Evolutionary conservation across 2,113 vertebrate species (phyloP), one percentile per base, ranked within the genome.

Genomic region (Takifugu bimaculatus): DNA sequence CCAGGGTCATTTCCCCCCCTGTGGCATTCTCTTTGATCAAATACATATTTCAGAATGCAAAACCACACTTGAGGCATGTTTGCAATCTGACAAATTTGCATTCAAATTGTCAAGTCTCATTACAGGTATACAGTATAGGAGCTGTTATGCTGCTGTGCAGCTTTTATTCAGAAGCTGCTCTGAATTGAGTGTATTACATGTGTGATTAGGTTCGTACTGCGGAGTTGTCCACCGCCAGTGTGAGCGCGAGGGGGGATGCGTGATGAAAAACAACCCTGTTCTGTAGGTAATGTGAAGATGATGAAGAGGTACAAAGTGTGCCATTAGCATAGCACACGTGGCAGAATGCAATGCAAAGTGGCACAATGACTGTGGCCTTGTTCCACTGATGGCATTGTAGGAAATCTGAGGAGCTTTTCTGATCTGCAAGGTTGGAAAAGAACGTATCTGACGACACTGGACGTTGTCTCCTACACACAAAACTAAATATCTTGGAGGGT

Each of bases 331-430:
- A 72, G 83, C 61, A 58, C 49, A 50, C 4, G 7, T 44, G 53
- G 44, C 15, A 64, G 26, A 26, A 60, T 52, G 49, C 50, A 64
- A 50, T 63, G 52, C 2, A 29, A 50, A 61, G 48, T 5, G 7
- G n/a, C 45, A 82, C 70, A 80, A 78, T 68, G 68, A 55, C 60
- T 51, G 50, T 65, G 75, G 54, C 81, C 80, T 90, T 81, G 75
- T 64, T n/a, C 44, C 29, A 27, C 12, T 26, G 45, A 27, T 27
- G 39, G 4, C 20, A 20, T 32, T 65, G 42, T 67, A 26, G 50
- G 44, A 49, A 60, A 51, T 55, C 20, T 26, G 14, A 52, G 47
- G 47, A 45, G 50, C 12, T 53, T 54, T 26, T 14, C 48, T 68
- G 13, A 48, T 2, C 27, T 50, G 52, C 50, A 27, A 52, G 26